Base-by-base conservation (phyloP, 2,888 invertebrate species). In the Cheilosia urbana region DNA sequence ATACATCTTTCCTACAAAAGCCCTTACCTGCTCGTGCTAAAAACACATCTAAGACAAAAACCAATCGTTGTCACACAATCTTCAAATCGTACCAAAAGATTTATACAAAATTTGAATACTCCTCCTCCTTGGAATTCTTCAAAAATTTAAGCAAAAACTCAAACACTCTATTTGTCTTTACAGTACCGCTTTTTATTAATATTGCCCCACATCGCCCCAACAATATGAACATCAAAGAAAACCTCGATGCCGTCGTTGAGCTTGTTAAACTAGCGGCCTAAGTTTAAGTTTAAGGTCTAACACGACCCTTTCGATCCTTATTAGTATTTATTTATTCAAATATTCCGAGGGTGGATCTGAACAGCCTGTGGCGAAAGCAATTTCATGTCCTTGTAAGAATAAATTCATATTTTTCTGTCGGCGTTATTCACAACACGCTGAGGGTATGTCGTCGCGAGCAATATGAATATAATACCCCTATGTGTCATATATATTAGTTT, bases 301-400 rank as follows among this genome's bases (percentile, higher is more conserved):
- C 76, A 73, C 76, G 71, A 85, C 81, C 85, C 77, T 81, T 81
- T 81, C 77, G 76, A 68, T 58, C 57, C 85, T 72, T 80, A 85
- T 85, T 81, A 85, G 77, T 85, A 85, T 85, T 85, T 85, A 85
- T 85, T 72, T 85, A 85, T 85, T 85, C 85, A 85, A 85, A 85
- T 85, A 63, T 85, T 81, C 40, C 45, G 27, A 85, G 85, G 85
- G 85, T 85, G 68, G 77, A 77, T 81, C 77, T 77, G 37, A 81
- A 68, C 60, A 80, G 76, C 85, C 85, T 85, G 81, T 51, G 81
- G 85, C 58, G 62, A 85, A 85, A 85, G 81, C 76, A 85, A 85
- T 85, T 85, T 85, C 81, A 77, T 85, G 71, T 81, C 81, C 85
- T 85, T 85, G 71, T 77, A 49, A 24, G 60, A 81, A 81, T 72